Evolutionary conservation across 2,888 invertebrate genomes (phyloP), one percentile per base, ranked within the genome.

Genomic region (Hypomecis atomaria): DNA sequence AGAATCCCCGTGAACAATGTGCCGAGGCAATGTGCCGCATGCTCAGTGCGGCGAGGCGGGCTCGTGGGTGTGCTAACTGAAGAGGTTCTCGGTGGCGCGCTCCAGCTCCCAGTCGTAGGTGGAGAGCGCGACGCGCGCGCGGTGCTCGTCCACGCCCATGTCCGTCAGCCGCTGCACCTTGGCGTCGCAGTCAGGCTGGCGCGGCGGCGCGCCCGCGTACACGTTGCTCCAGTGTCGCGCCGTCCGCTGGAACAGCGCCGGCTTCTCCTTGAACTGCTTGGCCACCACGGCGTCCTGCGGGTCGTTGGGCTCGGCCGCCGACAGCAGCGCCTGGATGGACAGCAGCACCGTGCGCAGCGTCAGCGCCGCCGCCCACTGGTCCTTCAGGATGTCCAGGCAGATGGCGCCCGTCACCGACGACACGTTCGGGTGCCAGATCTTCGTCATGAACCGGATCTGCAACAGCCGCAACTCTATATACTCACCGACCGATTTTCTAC

Each of bases 361-460:
- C 96, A 99, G 97, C 6, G 99, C 99, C 57, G 99, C 99, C 68
- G 99, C 99, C 99, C 98, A 98, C 88, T 98, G 98, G 84, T 98
- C 98, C 94, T 99, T 99, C 62, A 99, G 94, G 81, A 99, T 99
- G 89, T 99, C 99, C 88, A 99, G 94, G 90, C 99, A 99, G 81
- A 99, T 99, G 55, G 98, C 99, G 62, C 98, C 98, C 0, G 99
- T 99, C 11, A 98, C 99, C 11, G 99, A 99, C 57, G 99, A 99
- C 81, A 99, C 99, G 91, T 99, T 99, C 59, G 99, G 99, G 93
- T 99, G 99, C 99, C 99, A 99, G 86, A 99, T 98, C 93, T 97
- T 98, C 69, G 99, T 99, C 74, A 97, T 95, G 93, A 99, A 99
- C 74, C 97, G 96, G 71, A 99, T 98, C 98, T 99, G 85, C 0